Evolutionary conservation across 2,113 vertebrate species (phyloP), one percentile per base, ranked within the genome.

Genomic region (Neotoma lepida): DNA sequence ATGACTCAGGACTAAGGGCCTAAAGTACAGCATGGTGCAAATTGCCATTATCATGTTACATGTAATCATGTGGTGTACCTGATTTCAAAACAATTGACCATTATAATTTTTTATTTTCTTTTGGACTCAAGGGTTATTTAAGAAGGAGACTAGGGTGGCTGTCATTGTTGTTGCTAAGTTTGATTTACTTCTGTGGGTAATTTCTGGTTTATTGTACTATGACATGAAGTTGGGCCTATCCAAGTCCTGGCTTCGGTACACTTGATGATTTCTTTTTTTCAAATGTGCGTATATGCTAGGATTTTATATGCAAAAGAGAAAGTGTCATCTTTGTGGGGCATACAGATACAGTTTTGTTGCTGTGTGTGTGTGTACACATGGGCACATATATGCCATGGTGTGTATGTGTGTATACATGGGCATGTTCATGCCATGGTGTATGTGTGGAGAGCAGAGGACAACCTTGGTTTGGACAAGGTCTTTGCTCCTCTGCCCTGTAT

Each of bases 51-150:
- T 46, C 33, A 3, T 12, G 30, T 33, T 30, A 64, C 82, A 68
- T 81, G 41, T 49, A 76, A 94, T 91, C 54, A 76, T 44, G n/a
- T n/a, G 3, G 39, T 33, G 35, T 13, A 80, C 33, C n/a, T 33
- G n/a, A 64, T 44, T 88, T 68, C 41, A 70, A 92, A 88, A 89
- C 18, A 86, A 86, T 28, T 17, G 44, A 35, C 9, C 49, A 76
- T 49, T 88, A 54, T 22, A 56, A 9, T 33, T 94, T 94, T 70
- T 92, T 51, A 28, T 78, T 84, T 95, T 88, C 30, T 70, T 74
- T 84, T 85, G 51, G 88, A 58, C 14, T 10, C 85, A 41, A 58
- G 4, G 44, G 46, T n/a, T 68, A 54, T 44, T 89, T 80, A 92
- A 87, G 81, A 92, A 90, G 76, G 49, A 85, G 56, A 39, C 35